Evolutionary conservation across 2,113 vertebrate genomes (phyloP).

Genomic region (Catagonus wagneri): DNA sequence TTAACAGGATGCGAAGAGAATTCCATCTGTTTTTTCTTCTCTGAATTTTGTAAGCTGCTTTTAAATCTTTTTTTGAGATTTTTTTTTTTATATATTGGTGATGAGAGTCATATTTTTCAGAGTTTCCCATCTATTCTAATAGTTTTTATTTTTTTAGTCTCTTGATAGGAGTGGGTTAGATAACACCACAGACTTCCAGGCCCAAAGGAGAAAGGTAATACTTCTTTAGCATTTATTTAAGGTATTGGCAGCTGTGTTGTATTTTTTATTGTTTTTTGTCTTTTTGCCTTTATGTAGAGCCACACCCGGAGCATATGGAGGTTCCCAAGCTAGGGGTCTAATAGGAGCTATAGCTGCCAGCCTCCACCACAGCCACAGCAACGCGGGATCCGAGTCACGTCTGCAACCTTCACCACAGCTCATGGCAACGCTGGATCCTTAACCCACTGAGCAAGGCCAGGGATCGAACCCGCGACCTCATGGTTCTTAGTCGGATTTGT

Average conservation of each 20-base stretch:
- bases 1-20: slow-evolving; percentile 96
- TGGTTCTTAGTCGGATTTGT: no score
- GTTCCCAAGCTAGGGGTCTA: no score
- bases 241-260: not conserved
- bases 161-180: slow-evolving; percentile 89
- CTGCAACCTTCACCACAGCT: no score
- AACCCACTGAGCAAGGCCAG: no score
- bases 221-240: not conserved
- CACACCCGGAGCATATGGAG: no score
- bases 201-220: slow-evolving; percentile 93
- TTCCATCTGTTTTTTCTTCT: slow-evolving; percentile 91
- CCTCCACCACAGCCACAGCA: no score
- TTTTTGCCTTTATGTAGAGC: no score
- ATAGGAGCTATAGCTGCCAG: no score
- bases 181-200: slow-evolving; percentile 84
- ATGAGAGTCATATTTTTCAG: not conserved
- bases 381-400: no score
- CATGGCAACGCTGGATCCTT: no score
- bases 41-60: slow-evolving; percentile 91
- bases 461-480: no score
- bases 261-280: no score
- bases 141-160: slow-evolving; percentile 85
- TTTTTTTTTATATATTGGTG: slow-evolving; percentile 7
- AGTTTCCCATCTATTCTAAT: slow-evolving; percentile 60
- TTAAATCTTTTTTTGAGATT: slow-evolving; percentile 14